phyloP scores from a whole-genome alignment of 1,140 invertebrate genomes.

The Schlechtendalia chinensis region DNA sequence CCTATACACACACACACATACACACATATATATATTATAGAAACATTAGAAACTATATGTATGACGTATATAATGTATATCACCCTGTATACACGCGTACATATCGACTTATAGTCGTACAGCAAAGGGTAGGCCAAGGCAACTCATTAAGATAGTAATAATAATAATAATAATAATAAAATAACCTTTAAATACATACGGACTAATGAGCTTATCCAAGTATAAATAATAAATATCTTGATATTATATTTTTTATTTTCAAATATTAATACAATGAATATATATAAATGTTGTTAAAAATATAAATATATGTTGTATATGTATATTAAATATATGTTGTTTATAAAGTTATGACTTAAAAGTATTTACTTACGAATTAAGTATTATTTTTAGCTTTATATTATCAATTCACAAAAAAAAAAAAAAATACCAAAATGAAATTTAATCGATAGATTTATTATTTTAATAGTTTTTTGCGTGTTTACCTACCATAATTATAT shows the following conservation, averaged over 20 bases:
- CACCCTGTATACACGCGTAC: not conserved
- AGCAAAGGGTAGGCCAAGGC: not conserved
- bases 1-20: too few species aligned
- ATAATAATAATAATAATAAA: slow-evolving; percentile 1
- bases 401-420: too few species aligned
- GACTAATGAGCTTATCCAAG: not conserved
- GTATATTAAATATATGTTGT: not conserved
- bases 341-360: not conserved
- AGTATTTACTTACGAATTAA: too few species aligned
- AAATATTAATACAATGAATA: not conserved
- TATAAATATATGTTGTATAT: not conserved
- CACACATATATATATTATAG: too few species aligned
- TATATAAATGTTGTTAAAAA: too few species aligned
- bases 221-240: not conserved
- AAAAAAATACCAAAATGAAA: too few species aligned
- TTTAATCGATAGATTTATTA: too few species aligned
- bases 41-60: too few species aligned
- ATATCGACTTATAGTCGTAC: not conserved
- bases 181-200: slow-evolving; percentile 7
- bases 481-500: too few species aligned
- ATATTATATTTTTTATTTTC: not conserved
- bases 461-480: too few species aligned
- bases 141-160: slow-evolving; percentile 3
- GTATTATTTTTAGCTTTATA: too few species aligned
- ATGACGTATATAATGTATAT: not conserved